Percentiles rank a stretch among this genome's conserved stretches.
phyloP scores from a whole-genome alignment of 2,797 vertebrate species.

The Leptatherina wallacei region DNA sequence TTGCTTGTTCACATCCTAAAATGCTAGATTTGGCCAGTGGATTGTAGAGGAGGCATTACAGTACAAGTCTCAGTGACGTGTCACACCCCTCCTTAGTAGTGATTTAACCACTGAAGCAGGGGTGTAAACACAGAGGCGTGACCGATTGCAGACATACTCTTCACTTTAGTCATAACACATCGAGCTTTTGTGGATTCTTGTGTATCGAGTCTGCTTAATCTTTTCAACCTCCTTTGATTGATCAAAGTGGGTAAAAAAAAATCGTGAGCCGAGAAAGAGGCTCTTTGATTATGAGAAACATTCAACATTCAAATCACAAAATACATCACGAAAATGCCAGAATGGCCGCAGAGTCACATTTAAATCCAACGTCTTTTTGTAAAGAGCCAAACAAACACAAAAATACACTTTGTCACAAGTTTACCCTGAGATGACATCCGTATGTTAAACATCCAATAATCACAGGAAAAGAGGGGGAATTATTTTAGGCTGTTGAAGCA shows the following conservation, averaged over 20 bases:
- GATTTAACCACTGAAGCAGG: conserved; percentile 3
- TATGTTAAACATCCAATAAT: conserved; percentile 43
- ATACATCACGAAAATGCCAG: conserved; percentile 13
- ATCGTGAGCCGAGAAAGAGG: conserved; percentile 5
- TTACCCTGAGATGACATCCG: conserved; percentile 57
- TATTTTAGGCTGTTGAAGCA: conserved; percentile 1
- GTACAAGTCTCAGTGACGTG: not conserved
- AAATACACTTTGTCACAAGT: conserved; percentile 9
- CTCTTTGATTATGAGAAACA: conserved; percentile 15
- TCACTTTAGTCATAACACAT: not conserved
- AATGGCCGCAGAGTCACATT: conserved; percentile 1
- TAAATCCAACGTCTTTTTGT: not conserved
- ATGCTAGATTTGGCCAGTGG: not conserved
- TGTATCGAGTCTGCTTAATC: conserved; percentile 20
- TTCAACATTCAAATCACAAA: conserved; percentile 16
- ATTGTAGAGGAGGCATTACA: not conserved
- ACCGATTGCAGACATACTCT: not conserved
- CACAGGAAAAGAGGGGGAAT: conserved; percentile 20
- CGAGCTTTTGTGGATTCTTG: conserved; percentile 17
- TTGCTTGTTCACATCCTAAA: not conserved
- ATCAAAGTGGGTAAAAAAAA: conserved; percentile 20
- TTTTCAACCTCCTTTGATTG: conserved; percentile 17
- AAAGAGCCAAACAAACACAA: conserved; percentile 5
- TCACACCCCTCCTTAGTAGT: not conserved
- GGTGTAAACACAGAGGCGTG: conserved; percentile 3